A percentile compares a stretch with the other conserved stretches of the same genome.
These are phyloP conservation scores for Styela clava DNA, from an alignment of 23 tunicate species.

Conservation along the genomic window DNA sequence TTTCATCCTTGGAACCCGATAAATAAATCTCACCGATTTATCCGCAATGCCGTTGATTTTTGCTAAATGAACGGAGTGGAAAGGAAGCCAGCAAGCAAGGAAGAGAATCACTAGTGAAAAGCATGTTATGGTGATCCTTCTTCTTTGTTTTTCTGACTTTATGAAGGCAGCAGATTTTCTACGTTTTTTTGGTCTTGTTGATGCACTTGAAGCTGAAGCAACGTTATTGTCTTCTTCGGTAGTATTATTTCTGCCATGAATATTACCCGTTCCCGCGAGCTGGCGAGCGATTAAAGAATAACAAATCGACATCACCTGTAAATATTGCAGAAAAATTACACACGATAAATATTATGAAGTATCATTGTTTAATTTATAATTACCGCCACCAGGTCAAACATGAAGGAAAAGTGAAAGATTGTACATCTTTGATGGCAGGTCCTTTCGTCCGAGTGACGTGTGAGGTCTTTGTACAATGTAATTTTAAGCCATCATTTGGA, in stretches of 20 bases:
- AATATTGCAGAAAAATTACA: background rate
- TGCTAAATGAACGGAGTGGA: constrained; percentile 6
- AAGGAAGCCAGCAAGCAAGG: constrained; percentile 9
- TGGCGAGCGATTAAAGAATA: background rate
- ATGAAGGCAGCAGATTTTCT: constrained; percentile 6
- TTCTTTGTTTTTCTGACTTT: constrained; percentile 4
- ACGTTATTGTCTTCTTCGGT: background rate
- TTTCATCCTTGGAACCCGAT: no score
- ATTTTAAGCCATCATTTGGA: background rate
- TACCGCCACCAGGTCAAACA: background rate
- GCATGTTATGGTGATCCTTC: constrained; percentile 1
- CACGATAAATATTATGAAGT: background rate
- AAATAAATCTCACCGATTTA: no score
- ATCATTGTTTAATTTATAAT: no score
- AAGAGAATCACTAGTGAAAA: background rate
- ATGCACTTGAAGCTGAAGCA: background rate
- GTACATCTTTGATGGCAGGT: no score
- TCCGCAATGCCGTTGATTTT: background rate
- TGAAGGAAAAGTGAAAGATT: background rate
- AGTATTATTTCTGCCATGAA: background rate
- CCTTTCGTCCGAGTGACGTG: background rate
- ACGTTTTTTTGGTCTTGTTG: background rate
- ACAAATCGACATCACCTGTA: background rate
- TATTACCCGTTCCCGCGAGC: background rate
- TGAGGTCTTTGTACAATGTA: background rate